A percentile compares a stretch with the other conserved stretches of the same genome.
Evolutionary conservation across 1,140 invertebrate genomes (phyloP).

Genomic region (Zaprionus kolodkinae): DNA sequence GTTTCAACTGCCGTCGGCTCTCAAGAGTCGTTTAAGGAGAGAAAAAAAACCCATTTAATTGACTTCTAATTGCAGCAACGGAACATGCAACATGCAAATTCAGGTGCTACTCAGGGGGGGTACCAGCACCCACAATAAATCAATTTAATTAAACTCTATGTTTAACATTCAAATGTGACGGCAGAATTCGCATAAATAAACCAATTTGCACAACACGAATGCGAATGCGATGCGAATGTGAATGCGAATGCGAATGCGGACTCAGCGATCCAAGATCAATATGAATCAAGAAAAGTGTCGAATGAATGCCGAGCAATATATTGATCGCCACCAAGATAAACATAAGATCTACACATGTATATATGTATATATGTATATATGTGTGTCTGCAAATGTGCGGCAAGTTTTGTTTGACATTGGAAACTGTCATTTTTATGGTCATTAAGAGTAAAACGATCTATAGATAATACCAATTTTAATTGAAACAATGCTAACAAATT

Average conservation of each 20-base stretch:
- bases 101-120: slow-evolving; percentile 13
- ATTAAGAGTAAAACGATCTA: not conserved
- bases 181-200: slow-evolving; percentile 59
- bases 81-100: slow-evolving; percentile 35
- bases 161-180: slow-evolving; percentile 73
- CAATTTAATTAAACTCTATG: slow-evolving; percentile 70
- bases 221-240: slow-evolving; percentile 40
- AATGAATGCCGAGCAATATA: slow-evolving; percentile 61
- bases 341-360: no score
- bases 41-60: slow-evolving; percentile 41
- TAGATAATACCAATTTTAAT: not conserved
- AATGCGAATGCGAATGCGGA: slow-evolving; percentile 21
- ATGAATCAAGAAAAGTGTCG: slow-evolving; percentile 35
- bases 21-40: not conserved
- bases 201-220: slow-evolving; percentile 65
- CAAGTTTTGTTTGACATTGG: slow-evolving; percentile 73
- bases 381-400: slow-evolving; percentile 32
- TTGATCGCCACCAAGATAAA: slow-evolving; percentile 46
- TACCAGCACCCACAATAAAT: slow-evolving; percentile 70
- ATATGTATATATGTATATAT: no score
- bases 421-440: slow-evolving; percentile 67
- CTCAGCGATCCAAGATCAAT: slow-evolving; percentile 42
- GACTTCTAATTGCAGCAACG: slow-evolving; percentile 63
- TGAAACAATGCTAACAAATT: slow-evolving; percentile 4
- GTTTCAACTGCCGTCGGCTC: slow-evolving; percentile 1